A percentile compares a stretch with the other conserved stretches of the same genome.
Conservation (phyloP, 1,140 invertebrate species). For the Mactra quadrangularis region DNA sequence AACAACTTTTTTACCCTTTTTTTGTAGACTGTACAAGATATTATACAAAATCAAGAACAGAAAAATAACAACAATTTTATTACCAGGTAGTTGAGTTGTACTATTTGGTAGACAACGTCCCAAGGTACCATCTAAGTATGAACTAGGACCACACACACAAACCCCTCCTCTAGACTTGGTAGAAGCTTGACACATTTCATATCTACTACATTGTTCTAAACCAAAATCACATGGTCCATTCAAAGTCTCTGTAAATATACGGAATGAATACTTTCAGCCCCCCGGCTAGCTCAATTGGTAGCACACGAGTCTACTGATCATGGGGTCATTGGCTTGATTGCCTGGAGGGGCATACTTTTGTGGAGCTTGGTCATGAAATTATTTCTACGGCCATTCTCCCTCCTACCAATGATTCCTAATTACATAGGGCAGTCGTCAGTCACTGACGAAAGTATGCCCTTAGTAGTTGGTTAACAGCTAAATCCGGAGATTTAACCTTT, state of each 20-base stretch:
- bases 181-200: slow-evolving; percentile 15
- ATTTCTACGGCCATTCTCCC: not conserved
- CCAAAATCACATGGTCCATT: slow-evolving; percentile 17
- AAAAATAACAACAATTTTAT: no score
- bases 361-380: no score
- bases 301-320: no score
- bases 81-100: not conserved
- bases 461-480: no score
- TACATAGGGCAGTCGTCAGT: not conserved
- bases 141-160: not conserved
- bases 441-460: not conserved
- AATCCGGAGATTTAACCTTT: no score
- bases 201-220: not conserved
- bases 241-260: not conserved
- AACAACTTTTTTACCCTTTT: no score
- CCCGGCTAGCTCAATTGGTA: no score
- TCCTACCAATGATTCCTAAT: not conserved
- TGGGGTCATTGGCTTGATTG: no score
- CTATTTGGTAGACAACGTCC: not conserved
- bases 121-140: not conserved
- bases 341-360: no score
- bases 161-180: not conserved
- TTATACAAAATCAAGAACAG: no score
- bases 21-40: no score
- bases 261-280: not conserved